These are phyloP conservation scores for Knipowitschia caucasica DNA, from an alignment of 2,797 vertebrate species.

Conservation along the genomic window DNA sequence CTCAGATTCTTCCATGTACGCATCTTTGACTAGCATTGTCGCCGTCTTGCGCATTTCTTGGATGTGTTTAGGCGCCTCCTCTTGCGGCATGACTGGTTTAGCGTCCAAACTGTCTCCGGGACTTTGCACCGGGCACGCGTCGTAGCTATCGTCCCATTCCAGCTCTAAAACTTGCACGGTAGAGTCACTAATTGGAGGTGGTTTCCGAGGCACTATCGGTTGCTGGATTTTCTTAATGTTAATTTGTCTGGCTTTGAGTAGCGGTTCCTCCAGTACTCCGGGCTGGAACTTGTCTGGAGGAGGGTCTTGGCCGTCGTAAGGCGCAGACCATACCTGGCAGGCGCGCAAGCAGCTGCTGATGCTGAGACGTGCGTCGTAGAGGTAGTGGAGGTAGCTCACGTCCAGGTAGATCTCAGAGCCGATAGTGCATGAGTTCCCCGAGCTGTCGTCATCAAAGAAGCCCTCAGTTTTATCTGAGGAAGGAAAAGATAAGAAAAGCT, in stretches of 20 bases:
- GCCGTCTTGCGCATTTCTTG: slow-evolving; percentile 92
- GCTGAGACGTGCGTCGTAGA: slow-evolving; percentile 85
- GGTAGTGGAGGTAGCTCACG: slow-evolving; percentile 94
- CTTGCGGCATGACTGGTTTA: slow-evolving; percentile 32
- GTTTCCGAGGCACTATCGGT: slow-evolving; percentile 8
- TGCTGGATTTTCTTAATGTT: slow-evolving; percentile 33
- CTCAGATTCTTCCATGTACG: slow-evolving; percentile 93
- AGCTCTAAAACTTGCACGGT: slow-evolving; percentile 78
- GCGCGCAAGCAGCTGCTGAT: slow-evolving; percentile 84
- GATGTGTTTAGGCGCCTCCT: slow-evolving; percentile 78
- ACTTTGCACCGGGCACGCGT: slow-evolving; percentile 79
- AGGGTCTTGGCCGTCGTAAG: slow-evolving; percentile 87
- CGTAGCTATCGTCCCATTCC: slow-evolving; percentile 98
- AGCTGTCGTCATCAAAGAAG: slow-evolving; percentile 43
- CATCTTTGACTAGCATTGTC: slow-evolving; percentile 86
- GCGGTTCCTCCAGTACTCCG: slow-evolving; percentile 72
- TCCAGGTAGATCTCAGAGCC: slow-evolving; percentile 86
- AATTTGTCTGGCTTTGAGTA: slow-evolving; percentile 29
- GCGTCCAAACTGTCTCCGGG: slow-evolving; percentile 61
- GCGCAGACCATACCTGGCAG: slow-evolving; percentile 90
- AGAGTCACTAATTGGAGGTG: slow-evolving; percentile 11
- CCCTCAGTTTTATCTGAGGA: slow-evolving; percentile 60
- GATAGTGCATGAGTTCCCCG: slow-evolving; percentile 82
- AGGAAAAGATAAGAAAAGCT: background rate
- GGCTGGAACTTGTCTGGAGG: slow-evolving; percentile 82